Evolutionary conservation across 2,113 vertebrate species (phyloP).

Genomic region (Tragelaphus strepsiceros): DNA sequence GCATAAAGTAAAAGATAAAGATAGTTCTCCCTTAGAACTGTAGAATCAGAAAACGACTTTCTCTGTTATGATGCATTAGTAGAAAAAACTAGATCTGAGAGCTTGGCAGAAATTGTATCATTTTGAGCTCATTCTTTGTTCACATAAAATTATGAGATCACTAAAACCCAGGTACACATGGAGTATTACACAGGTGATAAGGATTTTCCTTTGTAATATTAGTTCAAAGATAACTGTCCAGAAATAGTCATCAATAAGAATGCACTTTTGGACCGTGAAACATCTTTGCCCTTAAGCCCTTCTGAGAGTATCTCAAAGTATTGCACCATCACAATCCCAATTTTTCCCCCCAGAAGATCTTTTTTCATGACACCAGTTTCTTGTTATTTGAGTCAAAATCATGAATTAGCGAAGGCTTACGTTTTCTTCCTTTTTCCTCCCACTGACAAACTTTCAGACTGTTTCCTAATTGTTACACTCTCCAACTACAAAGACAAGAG

Average conservation of each 20-base stretch:
- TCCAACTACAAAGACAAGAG: neutral
- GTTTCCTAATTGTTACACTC: neutral
- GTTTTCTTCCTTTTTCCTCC: neutral
- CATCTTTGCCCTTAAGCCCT: neutral
- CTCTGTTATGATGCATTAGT: neutral
- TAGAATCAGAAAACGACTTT: neutral
- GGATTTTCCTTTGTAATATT: neutral
- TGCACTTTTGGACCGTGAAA: neutral
- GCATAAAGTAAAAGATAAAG: neutral
- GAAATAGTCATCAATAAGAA: neutral
- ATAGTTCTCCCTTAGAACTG: neutral
- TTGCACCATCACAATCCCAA: neutral
- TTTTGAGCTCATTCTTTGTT: neutral
- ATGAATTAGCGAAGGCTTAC: neutral
- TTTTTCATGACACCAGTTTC: neutral
- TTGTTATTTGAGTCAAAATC: neutral
- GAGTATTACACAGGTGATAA: neutral
- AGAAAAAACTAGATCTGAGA: neutral
- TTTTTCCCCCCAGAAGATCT: neutral
- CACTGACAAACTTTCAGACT: neutral
- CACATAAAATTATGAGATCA: neutral
- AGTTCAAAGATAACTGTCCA: neutral
- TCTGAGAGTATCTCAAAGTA: neutral
- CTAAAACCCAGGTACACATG: neutral
- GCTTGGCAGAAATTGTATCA: neutral